Evolutionary conservation across 2,113 vertebrate genomes (phyloP).

Genomic region (Naja naja): DNA sequence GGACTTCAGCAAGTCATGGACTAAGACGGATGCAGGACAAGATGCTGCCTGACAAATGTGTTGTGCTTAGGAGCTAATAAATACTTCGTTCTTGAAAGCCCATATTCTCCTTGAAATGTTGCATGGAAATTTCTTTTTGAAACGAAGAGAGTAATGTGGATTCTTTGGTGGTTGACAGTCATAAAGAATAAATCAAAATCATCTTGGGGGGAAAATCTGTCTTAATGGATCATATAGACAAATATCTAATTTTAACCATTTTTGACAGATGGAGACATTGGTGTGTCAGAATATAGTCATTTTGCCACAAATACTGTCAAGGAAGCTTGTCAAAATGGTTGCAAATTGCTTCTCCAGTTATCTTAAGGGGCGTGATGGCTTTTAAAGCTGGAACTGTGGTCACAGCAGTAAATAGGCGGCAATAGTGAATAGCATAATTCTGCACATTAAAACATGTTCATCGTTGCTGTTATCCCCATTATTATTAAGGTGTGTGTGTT

Average conservation of each 20-base stretch:
- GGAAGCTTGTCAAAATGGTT: conserved; percentile 34
- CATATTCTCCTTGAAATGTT: conserved; percentile 27
- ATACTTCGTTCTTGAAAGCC: conserved; percentile 17
- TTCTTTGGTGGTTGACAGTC: conserved; percentile 38
- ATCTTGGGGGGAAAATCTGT: conserved; percentile 39
- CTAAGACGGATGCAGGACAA: not conserved
- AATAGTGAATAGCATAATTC: not conserved
- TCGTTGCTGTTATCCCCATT: not conserved
- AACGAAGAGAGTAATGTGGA: conserved; percentile 41
- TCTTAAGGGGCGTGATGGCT: conserved; percentile 5
- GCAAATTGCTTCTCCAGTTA: conserved; percentile 17
- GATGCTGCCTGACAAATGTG: not conserved
- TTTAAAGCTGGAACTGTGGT: conserved; percentile 23
- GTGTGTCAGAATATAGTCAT: conserved; percentile 32
- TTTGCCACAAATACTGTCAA: conserved; percentile 28
- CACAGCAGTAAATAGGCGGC: not conserved
- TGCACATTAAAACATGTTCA: not conserved
- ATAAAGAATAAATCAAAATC: conserved; percentile 49
- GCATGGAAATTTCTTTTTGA: conserved; percentile 49
- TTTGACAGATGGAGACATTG: conserved; percentile 36
- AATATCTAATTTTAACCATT: conserved; percentile 55
- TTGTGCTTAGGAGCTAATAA: not conserved
- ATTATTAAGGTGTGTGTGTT: not conserved
- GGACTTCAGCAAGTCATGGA: not conserved
- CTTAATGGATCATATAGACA: conserved; percentile 53